phyloP scores from a whole-genome alignment of 92 coral and sea anemone genomes.

The Micromussa lordhowensis region DNA sequence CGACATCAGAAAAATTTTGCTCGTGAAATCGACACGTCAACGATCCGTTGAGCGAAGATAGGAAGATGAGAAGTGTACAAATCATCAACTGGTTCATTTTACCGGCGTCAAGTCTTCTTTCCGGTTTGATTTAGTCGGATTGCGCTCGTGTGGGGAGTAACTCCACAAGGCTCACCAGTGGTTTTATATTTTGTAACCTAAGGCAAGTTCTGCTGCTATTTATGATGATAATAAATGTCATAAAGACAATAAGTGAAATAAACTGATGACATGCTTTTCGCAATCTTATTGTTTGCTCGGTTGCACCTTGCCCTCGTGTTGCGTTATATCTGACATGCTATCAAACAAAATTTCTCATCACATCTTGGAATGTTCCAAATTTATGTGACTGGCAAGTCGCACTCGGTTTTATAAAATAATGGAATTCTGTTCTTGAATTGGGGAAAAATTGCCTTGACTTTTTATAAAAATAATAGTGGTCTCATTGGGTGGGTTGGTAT shows the following conservation, averaged over 20 bases:
- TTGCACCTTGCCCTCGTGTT: neutral
- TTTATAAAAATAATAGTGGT: neutral
- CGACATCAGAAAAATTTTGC: conserved; percentile 1
- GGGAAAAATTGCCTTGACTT: neutral
- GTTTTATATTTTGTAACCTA: conserved; percentile 18
- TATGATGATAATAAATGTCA: conserved; percentile 4
- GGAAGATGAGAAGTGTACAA: neutral
- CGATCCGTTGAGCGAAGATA: neutral
- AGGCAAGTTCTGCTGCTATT: conserved; percentile 3
- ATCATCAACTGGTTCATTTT: conserved; percentile 35
- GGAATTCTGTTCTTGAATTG: neutral
- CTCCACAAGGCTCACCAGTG: neutral
- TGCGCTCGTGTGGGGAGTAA: neutral
- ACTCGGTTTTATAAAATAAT: neutral
- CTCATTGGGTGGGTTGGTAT: neutral
- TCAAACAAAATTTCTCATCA: neutral
- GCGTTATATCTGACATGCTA: neutral
- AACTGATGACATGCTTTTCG: conserved; percentile 14
- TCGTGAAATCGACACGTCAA: neutral
- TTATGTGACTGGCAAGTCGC: neutral
- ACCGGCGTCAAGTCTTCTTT: neutral
- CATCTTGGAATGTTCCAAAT: conserved; percentile 20
- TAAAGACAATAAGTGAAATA: conserved; percentile 3
- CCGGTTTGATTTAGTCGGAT: neutral
- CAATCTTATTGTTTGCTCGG: neutral